Percentiles rank a stretch among this genome's conserved stretches.
Evolutionary conservation across 1,140 invertebrate species (phyloP).

Genomic region (Charaxes varanes): DNA sequence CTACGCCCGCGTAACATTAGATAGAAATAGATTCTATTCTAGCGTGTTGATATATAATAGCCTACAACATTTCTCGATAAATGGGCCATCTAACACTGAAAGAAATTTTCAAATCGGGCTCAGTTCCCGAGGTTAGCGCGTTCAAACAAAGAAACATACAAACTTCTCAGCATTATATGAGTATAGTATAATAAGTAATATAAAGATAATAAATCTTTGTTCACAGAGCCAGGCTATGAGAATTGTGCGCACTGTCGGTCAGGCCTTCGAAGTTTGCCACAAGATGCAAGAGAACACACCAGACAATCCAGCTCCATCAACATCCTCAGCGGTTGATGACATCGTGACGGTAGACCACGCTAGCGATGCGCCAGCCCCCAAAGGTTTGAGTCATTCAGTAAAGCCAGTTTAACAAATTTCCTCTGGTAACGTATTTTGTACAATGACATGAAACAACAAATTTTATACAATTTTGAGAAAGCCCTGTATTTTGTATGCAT

Average conservation of each 20-base stretch:
- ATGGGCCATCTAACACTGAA: too few relatives aligned
- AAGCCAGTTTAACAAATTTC: too few relatives aligned
- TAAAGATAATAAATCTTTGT: too few relatives aligned
- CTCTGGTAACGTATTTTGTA: not conserved
- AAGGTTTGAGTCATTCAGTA: conserved; percentile 32
- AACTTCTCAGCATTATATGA: too few relatives aligned
- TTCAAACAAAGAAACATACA: too few relatives aligned
- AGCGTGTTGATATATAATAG: too few relatives aligned
- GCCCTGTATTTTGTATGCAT: conserved; percentile 2
- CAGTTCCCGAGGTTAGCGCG: too few relatives aligned
- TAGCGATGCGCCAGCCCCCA: conserved; percentile 35
- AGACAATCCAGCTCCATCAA: conserved; percentile 46
- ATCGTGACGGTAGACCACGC: conserved; percentile 18
- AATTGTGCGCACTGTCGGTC: conserved; percentile 97
- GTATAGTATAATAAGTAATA: too few relatives aligned
- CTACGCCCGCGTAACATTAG: too few relatives aligned
- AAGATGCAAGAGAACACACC: conserved; percentile 82
- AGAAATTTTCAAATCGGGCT: too few relatives aligned
- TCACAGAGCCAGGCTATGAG: conserved; percentile 96
- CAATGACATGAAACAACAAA: conserved; percentile 2
- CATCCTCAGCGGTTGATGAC: conserved; percentile 44
- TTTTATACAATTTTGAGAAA: not conserved
- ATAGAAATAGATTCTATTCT: too few relatives aligned
- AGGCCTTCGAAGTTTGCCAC: conserved; percentile 99
- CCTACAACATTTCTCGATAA: too few relatives aligned